These are phyloP conservation scores for Rhabditophanes sp. DNA, from an alignment of 2,888 invertebrate genomes.

Conservation along the genomic window DNA sequence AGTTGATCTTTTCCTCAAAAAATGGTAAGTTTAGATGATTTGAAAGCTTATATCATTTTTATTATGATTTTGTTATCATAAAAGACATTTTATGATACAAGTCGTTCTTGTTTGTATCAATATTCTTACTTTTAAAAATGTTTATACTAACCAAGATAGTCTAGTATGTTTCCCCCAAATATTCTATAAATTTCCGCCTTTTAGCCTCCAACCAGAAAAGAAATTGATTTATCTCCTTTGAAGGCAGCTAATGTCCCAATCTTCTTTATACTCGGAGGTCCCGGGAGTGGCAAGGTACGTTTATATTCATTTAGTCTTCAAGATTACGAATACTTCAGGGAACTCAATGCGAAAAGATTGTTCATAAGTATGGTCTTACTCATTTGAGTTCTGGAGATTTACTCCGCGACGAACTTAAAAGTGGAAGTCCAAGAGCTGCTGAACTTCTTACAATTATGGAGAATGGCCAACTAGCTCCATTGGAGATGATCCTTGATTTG, in stretches of 20 bases:
- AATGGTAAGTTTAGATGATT: too few relatives aligned
- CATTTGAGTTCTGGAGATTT: slow-evolving; percentile 65
- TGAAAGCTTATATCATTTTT: too few relatives aligned
- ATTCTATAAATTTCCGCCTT: slow-evolving; percentile 6
- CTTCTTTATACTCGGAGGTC: slow-evolving; percentile 41
- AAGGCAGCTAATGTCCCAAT: slow-evolving; percentile 35
- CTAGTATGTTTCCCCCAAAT: not conserved
- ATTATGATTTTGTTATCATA: too few relatives aligned
- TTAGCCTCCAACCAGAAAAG: slow-evolving; percentile 19
- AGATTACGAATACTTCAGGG: slow-evolving; percentile 77
- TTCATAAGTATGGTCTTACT: slow-evolving; percentile 56
- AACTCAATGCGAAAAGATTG: slow-evolving; percentile 58
- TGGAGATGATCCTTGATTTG: slow-evolving; percentile 60
- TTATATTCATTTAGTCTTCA: slow-evolving; percentile 6
- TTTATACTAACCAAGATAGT: not conserved
- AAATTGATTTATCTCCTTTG: slow-evolving; percentile 31
- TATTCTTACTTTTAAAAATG: too few relatives aligned
- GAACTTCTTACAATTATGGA: slow-evolving; percentile 52
- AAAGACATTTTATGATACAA: too few relatives aligned
- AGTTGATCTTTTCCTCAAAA: too few relatives aligned
- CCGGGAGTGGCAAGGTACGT: not conserved
- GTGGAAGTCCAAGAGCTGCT: slow-evolving; percentile 52
- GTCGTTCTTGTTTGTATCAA: too few relatives aligned
- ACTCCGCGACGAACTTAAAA: slow-evolving; percentile 56
- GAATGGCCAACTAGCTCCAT: slow-evolving; percentile 64